These are phyloP conservation scores for Dasyornis broadbenti DNA, from an alignment of 2,113 vertebrate genomes.

Conservation along the genomic window DNA sequence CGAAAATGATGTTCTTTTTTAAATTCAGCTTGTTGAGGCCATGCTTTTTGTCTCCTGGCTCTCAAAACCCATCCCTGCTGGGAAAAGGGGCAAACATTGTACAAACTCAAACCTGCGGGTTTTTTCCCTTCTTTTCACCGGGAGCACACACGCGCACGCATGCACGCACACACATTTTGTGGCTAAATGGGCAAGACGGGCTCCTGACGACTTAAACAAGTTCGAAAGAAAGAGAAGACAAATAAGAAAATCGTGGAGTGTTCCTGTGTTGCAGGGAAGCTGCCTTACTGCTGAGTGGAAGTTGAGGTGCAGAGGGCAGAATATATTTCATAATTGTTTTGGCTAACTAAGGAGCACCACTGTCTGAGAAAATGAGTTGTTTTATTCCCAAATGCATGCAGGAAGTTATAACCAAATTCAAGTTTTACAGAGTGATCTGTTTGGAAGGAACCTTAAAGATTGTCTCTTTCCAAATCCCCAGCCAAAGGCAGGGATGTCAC, in stretches of 20 bases:
- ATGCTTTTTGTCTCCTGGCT: slow-evolving; percentile 91
- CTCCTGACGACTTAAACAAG: slow-evolving; percentile 72
- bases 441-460: not conserved
- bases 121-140: slow-evolving; percentile 73
- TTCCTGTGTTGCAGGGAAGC: not conserved
- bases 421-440: not conserved
- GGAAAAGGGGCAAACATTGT: slow-evolving; percentile 93
- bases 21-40: slow-evolving; percentile 98
- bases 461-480: accelerated
- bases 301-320: not conserved
- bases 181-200: slow-evolving; percentile 62
- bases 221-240: not conserved
- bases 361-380: not conserved
- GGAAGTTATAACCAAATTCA: not conserved
- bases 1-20: slow-evolving; percentile 99
- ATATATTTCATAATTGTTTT: not conserved
- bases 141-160: slow-evolving; percentile 50
- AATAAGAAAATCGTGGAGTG: slow-evolving; percentile 63
- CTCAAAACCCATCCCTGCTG: slow-evolving; percentile 89
- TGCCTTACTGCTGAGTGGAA: not conserved
- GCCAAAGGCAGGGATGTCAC: not conserved
- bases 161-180: slow-evolving; percentile 58
- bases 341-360: not conserved
- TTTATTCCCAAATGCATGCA: not conserved
- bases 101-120: slow-evolving; percentile 86